Evolutionary conservation across 2,888 invertebrate genomes (phyloP).

Genomic region (Parelbella ahira): DNA sequence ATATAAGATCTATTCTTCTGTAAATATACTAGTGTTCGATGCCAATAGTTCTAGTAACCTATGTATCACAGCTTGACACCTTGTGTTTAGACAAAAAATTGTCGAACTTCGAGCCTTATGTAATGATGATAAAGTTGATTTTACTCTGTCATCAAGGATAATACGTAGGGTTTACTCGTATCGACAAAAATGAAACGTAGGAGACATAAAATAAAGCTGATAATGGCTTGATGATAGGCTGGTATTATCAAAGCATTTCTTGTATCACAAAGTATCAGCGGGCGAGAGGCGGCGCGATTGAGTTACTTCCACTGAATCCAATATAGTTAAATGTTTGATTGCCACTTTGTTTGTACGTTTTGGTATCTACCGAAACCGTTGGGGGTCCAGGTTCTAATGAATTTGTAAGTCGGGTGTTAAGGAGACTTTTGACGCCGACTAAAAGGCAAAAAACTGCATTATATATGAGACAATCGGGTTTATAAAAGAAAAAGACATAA

Average conservation of each 20-base stretch:
- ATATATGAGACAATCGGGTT: conserved; percentile 21
- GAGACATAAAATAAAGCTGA: neutral
- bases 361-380: conserved; percentile 44
- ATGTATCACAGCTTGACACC: conserved; percentile 60
- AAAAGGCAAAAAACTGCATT: conserved; percentile 14
- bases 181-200: too few species aligned
- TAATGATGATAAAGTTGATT: conserved; percentile 1
- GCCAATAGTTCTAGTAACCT: conserved; percentile 61
- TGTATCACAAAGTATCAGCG: conserved; percentile 46
- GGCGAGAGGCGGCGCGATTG: conserved; percentile 58
- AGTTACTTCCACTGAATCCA: conserved; percentile 54
- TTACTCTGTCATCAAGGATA: conserved; percentile 22
- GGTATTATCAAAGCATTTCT: conserved; percentile 21
- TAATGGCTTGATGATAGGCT: neutral
- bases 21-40: conserved; percentile 31
- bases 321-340: conserved; percentile 46
- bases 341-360: conserved; percentile 41
- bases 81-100: conserved; percentile 36
- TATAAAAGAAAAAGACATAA: conserved; percentile 10
- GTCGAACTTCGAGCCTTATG: conserved; percentile 25
- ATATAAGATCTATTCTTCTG: conserved; percentile 29
- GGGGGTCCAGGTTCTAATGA: conserved; percentile 56
- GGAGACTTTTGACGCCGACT: conserved; percentile 24
- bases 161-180: too few species aligned
- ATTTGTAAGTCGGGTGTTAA: conserved; percentile 37